phyloP scores from a whole-genome alignment of 2,888 invertebrate species.

The Amphipoea lucens region DNA sequence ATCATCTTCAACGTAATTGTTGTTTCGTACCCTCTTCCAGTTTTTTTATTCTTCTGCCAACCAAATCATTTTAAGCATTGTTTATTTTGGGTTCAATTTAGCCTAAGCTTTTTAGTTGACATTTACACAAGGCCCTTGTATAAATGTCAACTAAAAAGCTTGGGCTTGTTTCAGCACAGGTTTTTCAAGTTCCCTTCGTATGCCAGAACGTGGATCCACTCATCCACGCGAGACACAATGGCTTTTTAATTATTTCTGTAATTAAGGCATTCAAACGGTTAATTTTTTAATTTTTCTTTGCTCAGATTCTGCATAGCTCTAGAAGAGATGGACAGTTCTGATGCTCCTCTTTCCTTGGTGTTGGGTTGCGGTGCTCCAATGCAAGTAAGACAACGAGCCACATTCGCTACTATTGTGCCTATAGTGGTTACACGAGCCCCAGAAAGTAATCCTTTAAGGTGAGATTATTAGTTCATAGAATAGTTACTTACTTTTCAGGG shows the following conservation, averaged over 20 bases:
- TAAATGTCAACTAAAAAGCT: neutral
- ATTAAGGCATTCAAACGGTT: too few species aligned
- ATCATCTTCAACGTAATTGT: too few species aligned
- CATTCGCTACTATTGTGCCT: slow-evolving; percentile 79
- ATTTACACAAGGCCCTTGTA: too few species aligned
- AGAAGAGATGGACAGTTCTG: slow-evolving; percentile 90
- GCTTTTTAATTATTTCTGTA: too few species aligned
- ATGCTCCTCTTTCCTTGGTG: slow-evolving; percentile 91
- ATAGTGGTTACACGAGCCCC: slow-evolving; percentile 77
- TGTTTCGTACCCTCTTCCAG: neutral
- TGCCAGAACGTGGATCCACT: too few species aligned
- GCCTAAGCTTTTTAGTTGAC: too few species aligned
- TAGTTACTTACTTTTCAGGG: neutral
- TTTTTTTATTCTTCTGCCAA: neutral
- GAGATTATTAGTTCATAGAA: slow-evolving; percentile 7
- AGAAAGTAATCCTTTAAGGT: slow-evolving; percentile 77
- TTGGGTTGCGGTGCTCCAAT: slow-evolving; percentile 89
- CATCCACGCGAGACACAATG: too few species aligned
- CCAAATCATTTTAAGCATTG: neutral
- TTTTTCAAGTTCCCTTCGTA: neutral
- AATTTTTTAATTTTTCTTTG: slow-evolving; percentile 18
- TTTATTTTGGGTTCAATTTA: neutral
- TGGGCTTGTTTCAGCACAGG: neutral
- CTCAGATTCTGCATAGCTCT: slow-evolving; percentile 92
- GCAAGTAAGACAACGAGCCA: slow-evolving; percentile 78